Evolutionary conservation across 64 coral and sea anemone genomes (phyloP).

Genomic region (Actinia tenebrosa): DNA sequence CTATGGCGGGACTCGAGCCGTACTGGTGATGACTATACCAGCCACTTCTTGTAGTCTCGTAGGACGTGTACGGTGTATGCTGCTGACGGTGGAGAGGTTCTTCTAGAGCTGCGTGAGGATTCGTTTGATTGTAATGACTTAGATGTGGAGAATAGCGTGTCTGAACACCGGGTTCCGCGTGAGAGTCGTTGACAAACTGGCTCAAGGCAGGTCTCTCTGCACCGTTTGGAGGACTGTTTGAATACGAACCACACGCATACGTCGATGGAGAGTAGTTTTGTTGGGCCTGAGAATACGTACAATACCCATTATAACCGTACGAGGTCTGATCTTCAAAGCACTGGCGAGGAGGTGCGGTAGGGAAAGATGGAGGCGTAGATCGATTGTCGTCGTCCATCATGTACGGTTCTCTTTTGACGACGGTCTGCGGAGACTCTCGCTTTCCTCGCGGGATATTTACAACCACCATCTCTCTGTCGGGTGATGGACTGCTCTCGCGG

Average conservation of each 20-base stretch:
- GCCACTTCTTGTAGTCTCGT: conserved; percentile 19
- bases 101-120: conserved; percentile 43
- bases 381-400: conserved; percentile 59
- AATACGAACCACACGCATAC: conserved; percentile 42
- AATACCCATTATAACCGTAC: conserved; percentile 30
- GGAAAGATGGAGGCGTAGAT: conserved; percentile 79
- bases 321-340: conserved; percentile 48
- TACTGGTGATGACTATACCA: conserved; percentile 48
- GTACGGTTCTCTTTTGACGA: conserved; percentile 65
- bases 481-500: conserved; percentile 41
- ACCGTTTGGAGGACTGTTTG: conserved; percentile 44
- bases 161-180: conserved; percentile 31
- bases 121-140: conserved; percentile 73
- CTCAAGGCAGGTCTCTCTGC: conserved; percentile 37
- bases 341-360: conserved; percentile 46
- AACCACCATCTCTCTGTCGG: conserved; percentile 38
- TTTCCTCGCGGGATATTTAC: conserved; percentile 36
- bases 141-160: conserved; percentile 78
- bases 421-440: conserved; percentile 20
- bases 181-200: conserved; percentile 37
- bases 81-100: conserved; percentile 48
- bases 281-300: conserved; percentile 20
- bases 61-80: conserved; percentile 41
- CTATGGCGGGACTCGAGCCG: conserved; percentile 3
- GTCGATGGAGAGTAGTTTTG: neutral